Evolutionary conservation across 2,797 vertebrate genomes (phyloP).

Genomic region (Acipenser ruthenus): DNA sequence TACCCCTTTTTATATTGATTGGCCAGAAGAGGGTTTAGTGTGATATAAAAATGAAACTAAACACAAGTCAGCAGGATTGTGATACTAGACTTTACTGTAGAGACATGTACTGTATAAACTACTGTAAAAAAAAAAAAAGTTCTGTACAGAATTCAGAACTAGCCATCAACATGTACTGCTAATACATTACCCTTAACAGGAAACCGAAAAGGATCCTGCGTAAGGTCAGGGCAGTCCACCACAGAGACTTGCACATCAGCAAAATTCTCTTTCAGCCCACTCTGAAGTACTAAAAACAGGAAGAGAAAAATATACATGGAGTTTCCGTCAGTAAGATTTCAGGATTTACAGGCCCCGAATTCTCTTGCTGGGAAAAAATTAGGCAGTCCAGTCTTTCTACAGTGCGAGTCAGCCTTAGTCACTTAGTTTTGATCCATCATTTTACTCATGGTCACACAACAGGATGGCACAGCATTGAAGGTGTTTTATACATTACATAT

Average conservation of each 20-base stretch:
- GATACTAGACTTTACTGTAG: too few relatives aligned
- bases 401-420: background rate
- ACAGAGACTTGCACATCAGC: slow-evolving; percentile 78
- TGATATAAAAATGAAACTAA: too few relatives aligned
- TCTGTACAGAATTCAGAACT: too few relatives aligned
- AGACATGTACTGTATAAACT: too few relatives aligned
- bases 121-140: too few relatives aligned
- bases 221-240: slow-evolving; percentile 87
- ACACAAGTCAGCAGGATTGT: too few relatives aligned
- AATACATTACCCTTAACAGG: slow-evolving; percentile 75
- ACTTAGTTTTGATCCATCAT: background rate
- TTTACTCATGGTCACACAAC: too few relatives aligned
- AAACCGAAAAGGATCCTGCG: slow-evolving; percentile 78
- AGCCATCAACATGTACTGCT: too few relatives aligned
- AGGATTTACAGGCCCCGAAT: background rate
- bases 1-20: too few relatives aligned
- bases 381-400: background rate
- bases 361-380: background rate
- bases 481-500: background rate
- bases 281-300: slow-evolving; percentile 67
- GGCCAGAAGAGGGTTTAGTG: too few relatives aligned
- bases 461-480: too few relatives aligned
- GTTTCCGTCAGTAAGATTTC: background rate
- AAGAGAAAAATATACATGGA: slow-evolving; percentile 9
- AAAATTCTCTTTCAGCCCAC: slow-evolving; percentile 77